Conservation (phyloP, 2,888 invertebrate genomes). For the Acrocyrtus sp. region DNA sequence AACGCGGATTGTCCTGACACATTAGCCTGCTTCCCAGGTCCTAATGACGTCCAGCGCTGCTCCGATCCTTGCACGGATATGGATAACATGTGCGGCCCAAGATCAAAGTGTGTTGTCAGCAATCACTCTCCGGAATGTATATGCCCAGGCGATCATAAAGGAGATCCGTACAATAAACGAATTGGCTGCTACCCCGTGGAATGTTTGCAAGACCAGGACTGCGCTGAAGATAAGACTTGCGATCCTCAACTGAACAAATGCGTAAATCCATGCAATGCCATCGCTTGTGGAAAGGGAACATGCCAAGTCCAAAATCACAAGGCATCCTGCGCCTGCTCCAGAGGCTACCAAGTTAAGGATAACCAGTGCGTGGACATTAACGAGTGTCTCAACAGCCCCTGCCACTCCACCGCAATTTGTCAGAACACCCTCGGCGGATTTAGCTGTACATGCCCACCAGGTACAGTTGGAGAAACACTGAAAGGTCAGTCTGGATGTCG, state of each 20-base stretch:
- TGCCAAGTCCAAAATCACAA: slow-evolving; percentile 80
- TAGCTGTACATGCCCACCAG: slow-evolving; percentile 78
- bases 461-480: slow-evolving; percentile 77
- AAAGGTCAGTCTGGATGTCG: slow-evolving; percentile 75
- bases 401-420: slow-evolving; percentile 81
- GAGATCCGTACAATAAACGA: slow-evolving; percentile 79
- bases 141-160: slow-evolving; percentile 84
- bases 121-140: slow-evolving; percentile 75
- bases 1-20: slow-evolving; percentile 80
- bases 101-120: slow-evolving; percentile 79
- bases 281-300: slow-evolving; percentile 82
- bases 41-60: slow-evolving; percentile 72
- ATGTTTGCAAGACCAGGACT: slow-evolving; percentile 77
- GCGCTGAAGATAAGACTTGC: slow-evolving; percentile 41
- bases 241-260: slow-evolving; percentile 63
- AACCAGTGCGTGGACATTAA: slow-evolving; percentile 79
- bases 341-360: slow-evolving; percentile 76
- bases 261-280: slow-evolving; percentile 78
- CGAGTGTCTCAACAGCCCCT: slow-evolving; percentile 82
- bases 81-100: slow-evolving; percentile 77
- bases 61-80: slow-evolving; percentile 79
- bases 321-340: slow-evolving; percentile 78
- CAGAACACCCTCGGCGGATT: slow-evolving; percentile 82
- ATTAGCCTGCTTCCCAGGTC: slow-evolving; percentile 72
- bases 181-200: slow-evolving; percentile 91